phyloP scores from a whole-genome alignment of 2,113 vertebrate species.

The Malurus melanocephalus region DNA sequence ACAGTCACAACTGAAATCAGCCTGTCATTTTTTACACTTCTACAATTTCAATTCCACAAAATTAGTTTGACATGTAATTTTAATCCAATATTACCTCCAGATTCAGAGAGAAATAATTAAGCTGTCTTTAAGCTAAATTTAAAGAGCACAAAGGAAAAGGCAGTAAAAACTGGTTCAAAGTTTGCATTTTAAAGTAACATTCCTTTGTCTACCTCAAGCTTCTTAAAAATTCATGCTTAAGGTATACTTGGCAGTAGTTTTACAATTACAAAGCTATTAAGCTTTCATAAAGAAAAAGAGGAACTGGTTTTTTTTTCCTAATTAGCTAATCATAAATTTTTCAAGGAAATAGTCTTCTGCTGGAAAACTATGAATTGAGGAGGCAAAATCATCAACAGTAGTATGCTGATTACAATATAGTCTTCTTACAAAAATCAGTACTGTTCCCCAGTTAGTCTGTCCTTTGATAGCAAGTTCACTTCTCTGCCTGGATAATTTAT shows the following conservation, averaged over 20 bases:
- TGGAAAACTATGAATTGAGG: neutral
- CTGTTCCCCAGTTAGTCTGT: neutral
- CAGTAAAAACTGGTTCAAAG: neutral
- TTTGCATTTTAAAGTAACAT: neutral
- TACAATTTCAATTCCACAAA: neutral
- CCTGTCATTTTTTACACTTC: neutral
- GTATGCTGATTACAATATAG: neutral
- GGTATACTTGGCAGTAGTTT: constrained; percentile 11
- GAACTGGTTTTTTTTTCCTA: neutral
- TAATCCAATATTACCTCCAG: neutral
- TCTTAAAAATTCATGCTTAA: constrained; percentile 29
- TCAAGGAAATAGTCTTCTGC: neutral
- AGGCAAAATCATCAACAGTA: neutral
- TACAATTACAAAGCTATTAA: constrained; percentile 29
- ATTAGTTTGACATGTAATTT: neutral
- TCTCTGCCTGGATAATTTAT: neutral
- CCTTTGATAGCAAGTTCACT: neutral
- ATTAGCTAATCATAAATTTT: constrained; percentile 26
- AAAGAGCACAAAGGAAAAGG: constrained; percentile 15
- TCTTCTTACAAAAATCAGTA: neutral
- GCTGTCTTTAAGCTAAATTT: constrained; percentile 31
- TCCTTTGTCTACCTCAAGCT: neutral
- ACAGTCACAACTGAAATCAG: neutral
- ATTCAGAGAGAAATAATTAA: constrained; percentile 32
- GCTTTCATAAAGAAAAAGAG: neutral